Evolutionary conservation across 2,888 invertebrate genomes (phyloP).

Genomic region (Cheiracanthium punctorium): DNA sequence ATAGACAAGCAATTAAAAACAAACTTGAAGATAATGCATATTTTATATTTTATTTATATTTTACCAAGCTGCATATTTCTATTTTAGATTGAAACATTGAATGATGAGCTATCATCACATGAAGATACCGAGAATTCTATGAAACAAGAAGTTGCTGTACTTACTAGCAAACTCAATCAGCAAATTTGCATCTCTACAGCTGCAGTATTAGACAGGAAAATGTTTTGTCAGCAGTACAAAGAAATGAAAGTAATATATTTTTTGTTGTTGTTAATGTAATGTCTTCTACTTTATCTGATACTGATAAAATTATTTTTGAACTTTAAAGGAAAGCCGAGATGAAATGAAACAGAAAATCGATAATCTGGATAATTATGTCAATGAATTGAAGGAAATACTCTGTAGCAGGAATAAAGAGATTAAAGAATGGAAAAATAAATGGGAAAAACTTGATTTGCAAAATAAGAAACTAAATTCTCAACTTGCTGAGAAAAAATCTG

Average conservation of each 20-base stretch:
- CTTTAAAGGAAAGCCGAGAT: constrained; percentile 45
- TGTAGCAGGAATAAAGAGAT: constrained; percentile 27
- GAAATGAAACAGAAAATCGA: constrained; percentile 43
- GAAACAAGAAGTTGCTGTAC: constrained; percentile 23
- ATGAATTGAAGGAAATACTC: constrained; percentile 38
- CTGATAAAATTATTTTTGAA: not conserved
- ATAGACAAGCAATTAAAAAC: too few species aligned
- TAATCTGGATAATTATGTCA: constrained; percentile 37
- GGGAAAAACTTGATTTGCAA: constrained; percentile 26
- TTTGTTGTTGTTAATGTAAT: not conserved
- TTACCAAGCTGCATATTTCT: too few species aligned
- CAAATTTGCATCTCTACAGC: constrained; percentile 38
- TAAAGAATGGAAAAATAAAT: constrained; percentile 40
- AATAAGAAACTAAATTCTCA: constrained; percentile 31
- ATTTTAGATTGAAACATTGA: constrained; percentile 38
- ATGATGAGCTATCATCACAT: constrained; percentile 21
- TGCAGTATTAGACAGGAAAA: constrained; percentile 48
- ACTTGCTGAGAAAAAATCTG: constrained; percentile 27
- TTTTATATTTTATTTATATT: too few species aligned
- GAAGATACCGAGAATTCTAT: constrained; percentile 35
- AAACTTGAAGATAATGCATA: too few species aligned
- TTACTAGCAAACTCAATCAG: constrained; percentile 34
- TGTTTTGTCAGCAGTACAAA: constrained; percentile 56
- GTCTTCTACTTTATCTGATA: too few species aligned
- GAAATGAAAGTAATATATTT: constrained; percentile 36